Base-by-base conservation (phyloP, 2,113 vertebrate species). In the Triplophysa tibetana region DNA sequence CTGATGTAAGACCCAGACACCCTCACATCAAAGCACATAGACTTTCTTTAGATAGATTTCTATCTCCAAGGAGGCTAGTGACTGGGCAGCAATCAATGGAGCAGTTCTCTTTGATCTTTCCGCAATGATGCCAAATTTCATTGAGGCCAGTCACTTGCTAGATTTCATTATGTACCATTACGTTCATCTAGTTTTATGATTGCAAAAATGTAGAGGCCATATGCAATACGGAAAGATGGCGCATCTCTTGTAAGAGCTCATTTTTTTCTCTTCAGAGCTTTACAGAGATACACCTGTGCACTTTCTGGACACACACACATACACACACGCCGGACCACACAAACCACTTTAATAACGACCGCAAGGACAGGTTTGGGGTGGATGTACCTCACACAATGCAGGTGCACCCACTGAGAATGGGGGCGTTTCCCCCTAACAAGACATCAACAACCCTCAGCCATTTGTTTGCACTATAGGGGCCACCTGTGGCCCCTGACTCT, bases 1-100 rank as follows among this genome's bases (percentile, higher is more conserved):
- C 90, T 93, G 92, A 93, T 93, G 91, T 91, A 92, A 91, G 91
- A 92, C 87, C 88, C 86, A 91, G 89, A 93, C 91, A 93, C 81
- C 87, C 87, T 85, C 87, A 93, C 91, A 92, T 93, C 92, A 93
- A 93, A 93, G 90, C 75, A 67, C 80, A 67, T 82, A 81, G 79
- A 75, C 77, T 79, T 75, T 68, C 76, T 75, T 83, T 83, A 79
- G 76, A 79, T 83, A 83, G 81, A 85, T 85, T 85, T 83, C 84
- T 85, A 85, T 85, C 84, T 81, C 75, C 33, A 77, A 79, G 84
- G 82, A 83, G 79, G 82, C 70, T 70, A 83, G 84, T 83, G 84
- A 85, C 84, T 81, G 79, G 84, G 82, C 82, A 83, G 84, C 84
- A 81, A 85, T 85, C 84, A 85, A 85, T 85, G 81, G 79, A 73